phyloP scores from a whole-genome alignment of 1,140 invertebrate species.

The Arctopsyche grandis region DNA sequence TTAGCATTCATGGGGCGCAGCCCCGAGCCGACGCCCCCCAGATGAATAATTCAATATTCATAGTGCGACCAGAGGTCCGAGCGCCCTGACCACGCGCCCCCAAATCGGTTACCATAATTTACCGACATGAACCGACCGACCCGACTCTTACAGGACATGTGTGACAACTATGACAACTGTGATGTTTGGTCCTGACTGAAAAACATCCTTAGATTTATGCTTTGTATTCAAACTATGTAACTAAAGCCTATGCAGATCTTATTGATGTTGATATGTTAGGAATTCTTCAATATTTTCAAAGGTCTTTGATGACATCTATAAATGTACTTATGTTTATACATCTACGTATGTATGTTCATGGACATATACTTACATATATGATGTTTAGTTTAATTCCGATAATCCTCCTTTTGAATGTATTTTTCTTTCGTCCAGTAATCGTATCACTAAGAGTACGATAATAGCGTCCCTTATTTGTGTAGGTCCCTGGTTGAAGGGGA shows the following conservation, averaged over 20 bases:
- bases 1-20: slow-evolving; percentile 39
- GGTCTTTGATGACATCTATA: too few species aligned
- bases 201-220: too few species aligned
- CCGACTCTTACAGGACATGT: neutral
- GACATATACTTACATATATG: too few species aligned
- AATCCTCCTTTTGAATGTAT: slow-evolving; percentile 34
- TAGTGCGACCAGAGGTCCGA: slow-evolving; percentile 27
- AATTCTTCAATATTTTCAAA: too few species aligned
- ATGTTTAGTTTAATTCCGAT: slow-evolving; percentile 15
- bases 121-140: slow-evolving; percentile 26
- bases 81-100: slow-evolving; percentile 16
- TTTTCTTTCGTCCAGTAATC: slow-evolving; percentile 34
- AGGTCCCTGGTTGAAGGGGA: slow-evolving; percentile 30
- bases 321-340: too few species aligned
- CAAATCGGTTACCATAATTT: slow-evolving; percentile 48
- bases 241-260: too few species aligned
- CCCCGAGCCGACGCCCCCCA: neutral
- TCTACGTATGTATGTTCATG: too few species aligned
- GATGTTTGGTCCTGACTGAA: too few species aligned
- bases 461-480: slow-evolving; percentile 36
- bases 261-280: too few species aligned
- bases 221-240: neutral
- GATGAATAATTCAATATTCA: slow-evolving; percentile 53
- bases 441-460: slow-evolving; percentile 35
- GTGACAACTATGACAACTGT: too few species aligned